Conservation (phyloP, 2,888 invertebrate genomes). For the Euplexia lucipara region DNA sequence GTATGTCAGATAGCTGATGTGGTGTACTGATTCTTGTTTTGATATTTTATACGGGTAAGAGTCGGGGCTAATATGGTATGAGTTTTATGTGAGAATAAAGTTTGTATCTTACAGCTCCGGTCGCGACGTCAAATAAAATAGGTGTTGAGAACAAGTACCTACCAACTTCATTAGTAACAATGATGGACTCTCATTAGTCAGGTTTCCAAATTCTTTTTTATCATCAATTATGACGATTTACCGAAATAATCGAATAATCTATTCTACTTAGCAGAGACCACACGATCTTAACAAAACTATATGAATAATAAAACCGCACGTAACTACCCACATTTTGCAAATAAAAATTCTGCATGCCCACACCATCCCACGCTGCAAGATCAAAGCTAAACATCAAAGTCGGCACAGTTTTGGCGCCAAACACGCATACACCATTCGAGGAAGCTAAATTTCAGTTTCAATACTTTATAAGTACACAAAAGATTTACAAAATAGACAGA, state of each 20-base stretch:
- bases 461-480: constrained; percentile 55
- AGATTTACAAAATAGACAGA: constrained; percentile 54
- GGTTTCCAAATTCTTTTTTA: too few relatives aligned
- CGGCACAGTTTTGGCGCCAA: constrained; percentile 33
- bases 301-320: not conserved
- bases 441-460: constrained; percentile 31
- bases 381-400: constrained; percentile 52
- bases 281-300: not conserved
- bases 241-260: not conserved
- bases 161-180: too few relatives aligned
- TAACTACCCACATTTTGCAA: constrained; percentile 14
- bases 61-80: not conserved
- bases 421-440: constrained; percentile 20
- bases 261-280: not conserved
- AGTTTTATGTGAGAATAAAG: not conserved
- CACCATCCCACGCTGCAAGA: constrained; percentile 40
- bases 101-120: not conserved
- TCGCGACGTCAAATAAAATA: too few relatives aligned
- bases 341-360: constrained; percentile 6
- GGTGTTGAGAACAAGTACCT: too few relatives aligned
- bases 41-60: constrained; percentile 4
- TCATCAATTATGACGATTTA: not conserved
- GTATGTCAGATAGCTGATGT: constrained; percentile 20
- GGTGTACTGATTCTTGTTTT: constrained; percentile 22
- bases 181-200: too few relatives aligned